Conservation (phyloP, 2,888 invertebrate genomes). For the Thymelicus lineola region DNA sequence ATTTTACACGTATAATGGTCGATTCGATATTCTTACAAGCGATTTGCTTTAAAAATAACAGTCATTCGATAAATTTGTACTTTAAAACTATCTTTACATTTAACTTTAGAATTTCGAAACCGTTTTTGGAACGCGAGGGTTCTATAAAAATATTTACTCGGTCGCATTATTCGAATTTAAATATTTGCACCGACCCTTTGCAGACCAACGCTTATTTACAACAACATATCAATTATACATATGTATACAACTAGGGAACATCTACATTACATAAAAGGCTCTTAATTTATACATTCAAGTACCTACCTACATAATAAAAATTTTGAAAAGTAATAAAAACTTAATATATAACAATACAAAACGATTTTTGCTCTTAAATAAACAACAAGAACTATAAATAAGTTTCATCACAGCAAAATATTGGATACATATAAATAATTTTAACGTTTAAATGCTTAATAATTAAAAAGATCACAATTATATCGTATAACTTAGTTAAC, state of each 20-base stretch:
- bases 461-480: not conserved
- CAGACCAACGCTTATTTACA: not conserved
- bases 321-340: not conserved
- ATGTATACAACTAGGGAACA: not conserved
- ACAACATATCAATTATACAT: not conserved
- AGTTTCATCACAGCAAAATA: constrained; percentile 1
- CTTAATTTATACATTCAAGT: not conserved
- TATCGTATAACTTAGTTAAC: not conserved
- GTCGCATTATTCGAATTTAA: not conserved
- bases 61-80: constrained; percentile 40
- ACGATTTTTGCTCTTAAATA: not conserved
- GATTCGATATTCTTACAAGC: constrained; percentile 15
- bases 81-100: constrained; percentile 34
- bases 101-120: constrained; percentile 11
- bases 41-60: constrained; percentile 36
- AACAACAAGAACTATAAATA: not conserved
- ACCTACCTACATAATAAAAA: not conserved
- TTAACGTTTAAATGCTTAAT: not conserved
- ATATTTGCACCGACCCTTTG: constrained; percentile 1
- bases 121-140: not conserved
- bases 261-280: constrained; percentile 1
- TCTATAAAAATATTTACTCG: constrained; percentile 11
- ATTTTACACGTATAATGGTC: constrained; percentile 17
- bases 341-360: not conserved
- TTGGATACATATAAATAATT: not conserved